Conservation (phyloP, 2,797 vertebrate genomes). For the Erethizon dorsatum region DNA sequence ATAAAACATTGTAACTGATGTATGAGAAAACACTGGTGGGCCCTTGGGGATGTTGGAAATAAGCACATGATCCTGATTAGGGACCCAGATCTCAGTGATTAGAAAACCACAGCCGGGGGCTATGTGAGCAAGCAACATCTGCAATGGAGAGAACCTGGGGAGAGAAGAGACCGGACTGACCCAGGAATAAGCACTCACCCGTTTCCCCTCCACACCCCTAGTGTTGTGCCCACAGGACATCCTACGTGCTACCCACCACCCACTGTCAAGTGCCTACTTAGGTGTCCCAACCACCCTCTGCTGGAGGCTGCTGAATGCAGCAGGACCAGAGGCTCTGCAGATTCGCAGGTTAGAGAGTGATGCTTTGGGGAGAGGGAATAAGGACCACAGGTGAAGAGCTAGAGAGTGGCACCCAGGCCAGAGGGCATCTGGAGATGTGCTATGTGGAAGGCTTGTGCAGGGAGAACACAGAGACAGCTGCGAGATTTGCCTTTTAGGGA, state of each 20-base stretch:
- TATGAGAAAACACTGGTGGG: background rate
- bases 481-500: background rate
- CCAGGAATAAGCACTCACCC: background rate
- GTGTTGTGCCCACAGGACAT: background rate
- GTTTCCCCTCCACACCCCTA: background rate
- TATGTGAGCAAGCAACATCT: background rate
- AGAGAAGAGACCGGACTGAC: background rate
- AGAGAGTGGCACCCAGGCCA: background rate
- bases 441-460: background rate
- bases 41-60: background rate
- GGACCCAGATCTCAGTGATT: background rate
- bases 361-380: background rate
- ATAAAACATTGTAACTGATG: background rate
- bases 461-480: background rate
- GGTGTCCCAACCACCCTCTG: background rate
- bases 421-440: background rate
- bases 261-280: background rate
- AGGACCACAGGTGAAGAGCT: background rate
- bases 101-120: background rate
- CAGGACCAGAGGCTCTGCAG: background rate
- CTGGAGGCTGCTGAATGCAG: background rate
- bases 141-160: background rate
- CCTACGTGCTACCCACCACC: background rate
- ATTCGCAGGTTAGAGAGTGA: background rate
- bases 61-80: background rate